Conservation (phyloP, 2,113 vertebrate genomes). For the Indicator indicator region DNA sequence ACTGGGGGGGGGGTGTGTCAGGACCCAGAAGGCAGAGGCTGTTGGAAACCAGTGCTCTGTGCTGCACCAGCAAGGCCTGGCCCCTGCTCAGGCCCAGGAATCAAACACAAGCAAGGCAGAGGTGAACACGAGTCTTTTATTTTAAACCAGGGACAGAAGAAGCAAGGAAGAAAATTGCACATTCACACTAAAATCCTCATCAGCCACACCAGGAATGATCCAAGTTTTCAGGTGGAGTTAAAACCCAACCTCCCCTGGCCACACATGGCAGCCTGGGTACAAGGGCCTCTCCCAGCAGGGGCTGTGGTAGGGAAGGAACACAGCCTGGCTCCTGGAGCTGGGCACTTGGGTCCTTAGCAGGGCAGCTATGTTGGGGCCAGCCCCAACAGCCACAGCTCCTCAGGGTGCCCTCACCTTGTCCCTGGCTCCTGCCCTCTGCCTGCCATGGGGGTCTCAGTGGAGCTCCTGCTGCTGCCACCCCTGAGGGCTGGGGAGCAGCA, state of each 20-base stretch:
- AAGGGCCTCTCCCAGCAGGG: not conserved
- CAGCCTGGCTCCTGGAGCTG: not conserved
- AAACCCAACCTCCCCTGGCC: not conserved
- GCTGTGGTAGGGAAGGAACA: not conserved
- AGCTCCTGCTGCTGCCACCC: accelerated
- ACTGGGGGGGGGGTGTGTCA: not conserved
- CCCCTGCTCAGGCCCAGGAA: not conserved
- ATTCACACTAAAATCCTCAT: slow-evolving; percentile 73
- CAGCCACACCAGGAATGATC: slow-evolving; percentile 72
- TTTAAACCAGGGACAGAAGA: slow-evolving; percentile 71
- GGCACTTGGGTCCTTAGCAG: not conserved
- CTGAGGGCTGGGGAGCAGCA: accelerated
- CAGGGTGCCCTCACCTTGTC: not conserved
- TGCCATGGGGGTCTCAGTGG: not conserved
- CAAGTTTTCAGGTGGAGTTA: not conserved
- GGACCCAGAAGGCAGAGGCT: not conserved
- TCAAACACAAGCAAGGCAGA: accelerated
- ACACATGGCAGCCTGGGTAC: not conserved
- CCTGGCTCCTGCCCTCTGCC: not conserved
- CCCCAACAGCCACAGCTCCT: not conserved
- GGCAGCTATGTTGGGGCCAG: not conserved
- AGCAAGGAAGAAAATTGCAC: slow-evolving; percentile 68
- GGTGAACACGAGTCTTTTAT: slow-evolving; percentile 71
- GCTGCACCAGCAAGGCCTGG: accelerated
- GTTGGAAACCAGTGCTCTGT: too few relatives aligned